Evolutionary conservation across 2,888 invertebrate genomes (phyloP), one percentile per base, ranked within the genome.

Genomic region (Pristionchus arcanus): DNA sequence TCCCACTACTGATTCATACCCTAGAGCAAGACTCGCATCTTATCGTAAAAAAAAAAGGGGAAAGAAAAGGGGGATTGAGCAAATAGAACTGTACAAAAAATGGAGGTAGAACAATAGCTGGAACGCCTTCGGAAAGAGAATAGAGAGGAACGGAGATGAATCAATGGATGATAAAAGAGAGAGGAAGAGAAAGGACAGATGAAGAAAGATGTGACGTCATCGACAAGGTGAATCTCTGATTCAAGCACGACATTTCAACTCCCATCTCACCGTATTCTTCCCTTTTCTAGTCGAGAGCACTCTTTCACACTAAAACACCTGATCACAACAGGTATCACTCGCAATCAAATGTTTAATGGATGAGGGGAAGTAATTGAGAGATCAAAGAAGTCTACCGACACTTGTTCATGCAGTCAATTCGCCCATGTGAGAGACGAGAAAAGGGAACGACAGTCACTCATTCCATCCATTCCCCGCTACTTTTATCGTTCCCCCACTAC

Each of bases 241-340:
- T 77, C 74, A 34, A n/a, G 71, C 1, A 71, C 16, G 34, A 25
- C 74, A 77, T 77, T 77, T 42, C 21, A 42, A 37, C 31, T 42
- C 5, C n/a, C 19, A 37, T 37, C 42, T 42, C 71, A 77, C 42
- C 74, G 74, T 77, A 77, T 25, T 16, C 37, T 77, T 42, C 42
- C 9, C 34, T 31, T 15, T n/a, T 31, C 19, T 2, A 19, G 34
- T 11, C 5, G 37, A 42, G 9, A 4, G 74, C 74, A 77, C 34
- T 77, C 74, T n/a, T 59, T 59, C 31, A 77, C 42, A 42, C 25
- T 21, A 77, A 42, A 77, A 77, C 74, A 77, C 11, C 74, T 77
- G 74, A 77, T 77, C 74, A 77, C 74, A 77, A 77, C 74, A 77
- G 74, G 74, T 77, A 77, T 77, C 74, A 42, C 42, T 25, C 31